phyloP scores from a whole-genome alignment of 2,113 vertebrate species.

The Hoplias malabaricus region DNA sequence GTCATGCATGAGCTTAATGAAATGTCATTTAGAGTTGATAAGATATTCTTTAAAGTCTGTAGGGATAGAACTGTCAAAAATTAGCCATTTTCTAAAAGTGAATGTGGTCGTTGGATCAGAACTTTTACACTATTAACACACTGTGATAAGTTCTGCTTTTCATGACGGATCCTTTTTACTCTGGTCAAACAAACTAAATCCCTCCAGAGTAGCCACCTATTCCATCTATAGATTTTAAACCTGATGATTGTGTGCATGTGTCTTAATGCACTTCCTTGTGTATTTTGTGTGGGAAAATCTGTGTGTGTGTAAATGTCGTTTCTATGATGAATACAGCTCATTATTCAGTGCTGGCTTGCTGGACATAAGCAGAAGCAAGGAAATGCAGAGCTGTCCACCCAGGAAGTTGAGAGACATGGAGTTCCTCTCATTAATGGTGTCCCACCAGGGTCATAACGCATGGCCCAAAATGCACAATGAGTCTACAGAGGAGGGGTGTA shows the following conservation, averaged over 20 bases:
- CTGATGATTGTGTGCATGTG: background rate
- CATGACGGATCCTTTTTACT: no score
- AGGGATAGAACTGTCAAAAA: background rate
- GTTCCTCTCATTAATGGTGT: conserved; percentile 76
- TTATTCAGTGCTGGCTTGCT: conserved; percentile 69
- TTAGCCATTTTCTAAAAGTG: background rate
- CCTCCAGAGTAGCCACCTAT: no score
- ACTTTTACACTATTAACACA: background rate
- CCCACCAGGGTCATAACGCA: conserved; percentile 74
- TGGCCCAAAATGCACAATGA: conserved; percentile 70
- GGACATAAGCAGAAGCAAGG: conserved; percentile 66
- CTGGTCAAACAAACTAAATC: no score
- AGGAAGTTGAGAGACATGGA: conserved; percentile 72
- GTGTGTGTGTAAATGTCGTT: conserved; percentile 41
- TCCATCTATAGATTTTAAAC: background rate
- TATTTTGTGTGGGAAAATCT: conserved; percentile 17
- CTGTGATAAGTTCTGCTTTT: background rate
- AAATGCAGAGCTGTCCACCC: conserved; percentile 75
- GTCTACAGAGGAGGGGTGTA: conserved; percentile 62
- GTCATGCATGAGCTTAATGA: conserved; percentile 55
- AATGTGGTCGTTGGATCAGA: background rate
- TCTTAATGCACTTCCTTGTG: conserved; percentile 26
- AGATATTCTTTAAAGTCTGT: conserved; percentile 7
- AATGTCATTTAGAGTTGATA: conserved; percentile 1
- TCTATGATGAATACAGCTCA: conserved; percentile 67